Conservation (phyloP, 2,888 invertebrate genomes). For the Dynastes tityus region DNA sequence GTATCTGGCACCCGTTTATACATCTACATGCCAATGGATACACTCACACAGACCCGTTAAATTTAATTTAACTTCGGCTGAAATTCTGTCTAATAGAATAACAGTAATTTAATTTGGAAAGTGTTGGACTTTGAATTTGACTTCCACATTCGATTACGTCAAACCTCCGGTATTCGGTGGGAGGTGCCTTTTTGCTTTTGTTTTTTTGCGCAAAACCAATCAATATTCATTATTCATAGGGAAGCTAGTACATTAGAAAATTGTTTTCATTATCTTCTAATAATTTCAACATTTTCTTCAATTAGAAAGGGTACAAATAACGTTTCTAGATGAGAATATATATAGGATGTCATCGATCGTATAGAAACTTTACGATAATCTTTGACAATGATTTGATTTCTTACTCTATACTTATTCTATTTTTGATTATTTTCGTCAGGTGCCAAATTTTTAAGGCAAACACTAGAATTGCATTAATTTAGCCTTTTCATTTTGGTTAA, state of each 20-base stretch:
- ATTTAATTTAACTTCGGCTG: conserved; percentile 48
- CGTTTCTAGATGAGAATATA: too few relatives aligned
- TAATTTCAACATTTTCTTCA: too few relatives aligned
- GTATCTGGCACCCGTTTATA: background rate
- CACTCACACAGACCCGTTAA: conserved; percentile 27
- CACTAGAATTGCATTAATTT: too few relatives aligned
- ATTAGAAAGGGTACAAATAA: too few relatives aligned
- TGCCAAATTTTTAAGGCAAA: too few relatives aligned
- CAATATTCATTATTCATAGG: background rate
- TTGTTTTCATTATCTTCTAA: background rate
- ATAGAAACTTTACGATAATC: too few relatives aligned
- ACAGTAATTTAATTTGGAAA: conserved; percentile 41
- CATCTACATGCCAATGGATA: background rate
- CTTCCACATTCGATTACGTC: conserved; percentile 2
- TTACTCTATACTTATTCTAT: too few relatives aligned
- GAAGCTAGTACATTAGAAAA: background rate
- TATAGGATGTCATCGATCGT: too few relatives aligned
- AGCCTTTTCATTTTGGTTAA: too few relatives aligned
- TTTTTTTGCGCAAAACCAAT: background rate
- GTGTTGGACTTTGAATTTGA: conserved; percentile 9
- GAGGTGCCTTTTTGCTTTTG: background rate
- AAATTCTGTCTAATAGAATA: conserved; percentile 43
- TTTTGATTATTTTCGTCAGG: too few relatives aligned
- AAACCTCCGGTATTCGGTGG: background rate
- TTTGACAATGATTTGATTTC: too few relatives aligned